A percentile compares a stretch with the other conserved stretches of the same genome.
Evolutionary conservation across 2,113 vertebrate genomes (phyloP).

Genomic region (Erythrolamprus reginae): DNA sequence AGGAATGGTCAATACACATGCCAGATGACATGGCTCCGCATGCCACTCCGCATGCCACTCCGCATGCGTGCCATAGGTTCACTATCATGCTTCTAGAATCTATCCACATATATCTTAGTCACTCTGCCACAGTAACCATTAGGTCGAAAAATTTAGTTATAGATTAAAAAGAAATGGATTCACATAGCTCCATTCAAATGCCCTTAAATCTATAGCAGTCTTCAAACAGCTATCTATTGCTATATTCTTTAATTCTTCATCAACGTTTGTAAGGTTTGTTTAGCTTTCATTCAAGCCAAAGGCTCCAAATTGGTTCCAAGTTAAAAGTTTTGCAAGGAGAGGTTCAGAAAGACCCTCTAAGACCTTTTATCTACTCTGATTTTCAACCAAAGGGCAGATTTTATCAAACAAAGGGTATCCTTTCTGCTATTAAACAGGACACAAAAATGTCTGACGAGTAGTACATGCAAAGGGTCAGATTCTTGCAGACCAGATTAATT

Average conservation of each 20-base stretch:
- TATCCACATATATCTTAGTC: neutral
- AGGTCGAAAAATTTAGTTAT: neutral
- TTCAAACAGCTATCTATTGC: constrained; percentile 22
- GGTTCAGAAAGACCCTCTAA: neutral
- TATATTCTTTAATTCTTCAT: neutral
- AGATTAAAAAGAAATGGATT: neutral
- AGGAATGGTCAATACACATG: no score
- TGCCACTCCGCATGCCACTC: no score
- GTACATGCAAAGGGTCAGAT: neutral
- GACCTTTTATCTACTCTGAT: neutral
- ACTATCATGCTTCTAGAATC: neutral
- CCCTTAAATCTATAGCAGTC: neutral
- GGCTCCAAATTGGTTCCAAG: neutral
- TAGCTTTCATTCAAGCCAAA: neutral
- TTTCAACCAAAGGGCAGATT: neutral
- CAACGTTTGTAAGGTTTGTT: neutral
- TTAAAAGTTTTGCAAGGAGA: neutral
- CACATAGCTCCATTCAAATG: neutral
- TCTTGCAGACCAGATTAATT: neutral
- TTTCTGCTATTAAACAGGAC: neutral
- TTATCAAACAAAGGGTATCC: neutral
- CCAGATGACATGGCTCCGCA: no score
- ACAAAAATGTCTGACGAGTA: neutral
- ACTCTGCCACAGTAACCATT: neutral
- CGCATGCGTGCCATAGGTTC: no score